Base-by-base conservation (phyloP, 2,888 invertebrate genomes). In the Carcina quercana region DNA sequence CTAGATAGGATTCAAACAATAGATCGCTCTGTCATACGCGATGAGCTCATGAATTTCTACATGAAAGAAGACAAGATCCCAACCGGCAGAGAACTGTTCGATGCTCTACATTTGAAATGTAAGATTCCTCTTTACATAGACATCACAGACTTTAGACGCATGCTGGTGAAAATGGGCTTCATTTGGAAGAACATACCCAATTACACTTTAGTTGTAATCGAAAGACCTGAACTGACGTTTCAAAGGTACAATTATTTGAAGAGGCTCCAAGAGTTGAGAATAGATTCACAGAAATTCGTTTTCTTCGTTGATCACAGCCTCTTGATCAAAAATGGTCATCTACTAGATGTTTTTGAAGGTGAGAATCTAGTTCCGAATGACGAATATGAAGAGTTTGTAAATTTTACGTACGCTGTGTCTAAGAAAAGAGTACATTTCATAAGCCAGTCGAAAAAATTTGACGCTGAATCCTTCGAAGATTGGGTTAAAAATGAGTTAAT, bases 161-260 rank as follows among this genome's bases (percentile, higher is more conserved):
- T 49, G 3, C 46, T 69, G 1, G 24, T 45, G 0, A 55, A 55
- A 35, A 44, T 58, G 37, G 62, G 50, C 1, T 70, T 59, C 28
- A 38, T 57, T 6, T 66, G 62, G 65, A 47, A 53, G 25, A 45
- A 42, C 6, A 20, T 53, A 3, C 5, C 11, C 2, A 25, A 14
- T 5, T 17, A 34, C 0, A 5, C 10, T 2, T 42, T 42, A n/a
- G 53, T 56, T 0, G 43, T 70, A 2, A 43, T 61, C 1, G 71
- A 72, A 32, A 53, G 49, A 6, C 68, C 68, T 1, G 10, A 28
- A 3, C 39, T 63, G 2, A 45, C 43, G 1, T 60, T 53, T 2
- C 64, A 68, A 32, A 56, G 68, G 8, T 45, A 53, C 13, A 38
- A 33, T 5, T 71, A 62, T 36, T 36, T 70, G 21, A 59, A 43